A percentile compares a stretch with the other conserved stretches of the same genome.
Evolutionary conservation across 2,797 vertebrate genomes (phyloP).

Genomic region (Anableps anableps): DNA sequence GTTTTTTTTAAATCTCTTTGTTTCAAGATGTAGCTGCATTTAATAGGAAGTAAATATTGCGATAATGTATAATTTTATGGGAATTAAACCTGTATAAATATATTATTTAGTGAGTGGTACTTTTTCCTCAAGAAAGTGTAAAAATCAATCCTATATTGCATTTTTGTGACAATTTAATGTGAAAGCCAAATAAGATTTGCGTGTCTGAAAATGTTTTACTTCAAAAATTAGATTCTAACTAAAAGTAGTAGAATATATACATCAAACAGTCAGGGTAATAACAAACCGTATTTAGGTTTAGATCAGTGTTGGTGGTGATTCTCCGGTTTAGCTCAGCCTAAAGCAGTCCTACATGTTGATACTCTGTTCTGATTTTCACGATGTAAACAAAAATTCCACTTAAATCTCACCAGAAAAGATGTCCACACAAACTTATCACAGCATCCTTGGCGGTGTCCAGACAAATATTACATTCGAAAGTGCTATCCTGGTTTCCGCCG

Average conservation of each 20-base stretch:
- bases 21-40: background rate
- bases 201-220: background rate
- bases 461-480: conserved; percentile 98
- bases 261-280: background rate
- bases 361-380: background rate
- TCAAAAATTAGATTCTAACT: background rate
- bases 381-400: background rate
- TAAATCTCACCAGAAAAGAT: conserved; percentile 91
- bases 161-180: background rate
- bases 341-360: background rate
- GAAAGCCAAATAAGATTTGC: background rate
- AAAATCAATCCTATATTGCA: background rate
- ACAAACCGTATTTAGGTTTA: background rate
- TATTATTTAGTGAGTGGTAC: background rate
- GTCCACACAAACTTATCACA: conserved; percentile 97
- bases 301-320: too few relatives aligned
- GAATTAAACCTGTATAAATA: background rate
- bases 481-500: conserved; percentile 89
- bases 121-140: background rate
- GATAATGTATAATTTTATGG: background rate
- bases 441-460: conserved; percentile 98
- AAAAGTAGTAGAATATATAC: background rate
- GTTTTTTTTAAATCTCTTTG: too few relatives aligned
- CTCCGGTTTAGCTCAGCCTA: background rate
- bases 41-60: background rate